Percentiles rank a stretch among this genome's conserved stretches.
These are phyloP conservation scores for Drosophila cognata DNA, from an alignment of 2,888 invertebrate species.

Conservation along the genomic window DNA sequence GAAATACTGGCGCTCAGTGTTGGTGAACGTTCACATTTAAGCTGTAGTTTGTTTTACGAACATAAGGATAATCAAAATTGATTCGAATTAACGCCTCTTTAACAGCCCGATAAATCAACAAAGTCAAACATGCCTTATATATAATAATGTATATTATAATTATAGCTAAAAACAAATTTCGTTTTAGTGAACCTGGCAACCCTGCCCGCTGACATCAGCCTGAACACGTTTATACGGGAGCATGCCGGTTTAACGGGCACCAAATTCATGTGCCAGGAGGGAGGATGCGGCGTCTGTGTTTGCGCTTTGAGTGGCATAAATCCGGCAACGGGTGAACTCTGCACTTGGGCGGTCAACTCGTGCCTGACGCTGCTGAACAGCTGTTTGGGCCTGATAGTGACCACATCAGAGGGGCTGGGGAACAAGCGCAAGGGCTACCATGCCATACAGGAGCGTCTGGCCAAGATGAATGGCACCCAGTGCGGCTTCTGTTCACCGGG, in stretches of 20 bases:
- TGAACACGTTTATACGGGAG: constrained; percentile 88
- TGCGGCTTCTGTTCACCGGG: constrained; percentile 92
- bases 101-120: not conserved
- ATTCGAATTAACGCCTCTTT: not conserved
- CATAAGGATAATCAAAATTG: not conserved
- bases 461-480: constrained; percentile 89
- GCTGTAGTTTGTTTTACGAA: not conserved
- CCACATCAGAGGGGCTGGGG: constrained; percentile 91
- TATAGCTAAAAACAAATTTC: not conserved
- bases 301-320: constrained; percentile 84
- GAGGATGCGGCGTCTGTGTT: constrained; percentile 89
- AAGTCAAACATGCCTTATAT: not conserved
- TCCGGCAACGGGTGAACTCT: constrained; percentile 85
- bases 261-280: constrained; percentile 89
- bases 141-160: not conserved
- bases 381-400: constrained; percentile 89
- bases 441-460: constrained; percentile 88
- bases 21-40: not conserved
- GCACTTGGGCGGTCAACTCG: constrained; percentile 88
- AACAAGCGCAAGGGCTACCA: constrained; percentile 88
- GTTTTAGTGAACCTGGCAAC: constrained; percentile 74
- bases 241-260: constrained; percentile 87
- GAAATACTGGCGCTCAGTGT: not conserved
- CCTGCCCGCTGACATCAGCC: constrained; percentile 85
- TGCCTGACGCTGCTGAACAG: constrained; percentile 88